phyloP scores from a whole-genome alignment of 2,888 invertebrate species.

The Aproaerema taeniolella region DNA sequence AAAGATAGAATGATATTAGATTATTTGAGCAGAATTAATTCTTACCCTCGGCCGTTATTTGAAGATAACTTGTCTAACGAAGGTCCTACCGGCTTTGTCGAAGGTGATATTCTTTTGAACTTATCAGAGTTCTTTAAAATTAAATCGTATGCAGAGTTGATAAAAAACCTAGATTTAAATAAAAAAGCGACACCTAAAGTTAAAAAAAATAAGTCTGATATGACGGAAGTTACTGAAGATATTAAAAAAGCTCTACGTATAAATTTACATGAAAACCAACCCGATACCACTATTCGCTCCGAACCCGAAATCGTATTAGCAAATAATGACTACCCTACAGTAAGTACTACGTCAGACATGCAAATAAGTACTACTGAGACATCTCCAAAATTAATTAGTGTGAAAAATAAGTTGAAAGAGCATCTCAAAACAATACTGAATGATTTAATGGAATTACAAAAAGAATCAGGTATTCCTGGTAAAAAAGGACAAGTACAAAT shows the following conservation, averaged over 20 bases:
- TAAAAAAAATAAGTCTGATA: too few species aligned
- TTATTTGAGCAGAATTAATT: constrained; percentile 49
- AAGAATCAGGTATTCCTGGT: constrained; percentile 31
- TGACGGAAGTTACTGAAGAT: constrained; percentile 1
- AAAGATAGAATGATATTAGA: constrained; percentile 60
- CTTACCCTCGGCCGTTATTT: constrained; percentile 43
- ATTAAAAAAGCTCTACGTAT: too few species aligned
- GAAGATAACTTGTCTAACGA: constrained; percentile 25
- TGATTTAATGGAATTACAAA: constrained; percentile 53
- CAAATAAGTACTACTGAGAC: constrained; percentile 5
- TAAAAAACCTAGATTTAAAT: constrained; percentile 36
- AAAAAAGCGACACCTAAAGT: too few species aligned
- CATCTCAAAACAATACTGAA: constrained; percentile 57
- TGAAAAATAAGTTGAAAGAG: constrained; percentile 50
- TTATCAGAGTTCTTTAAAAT: constrained; percentile 60
- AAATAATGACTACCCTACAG: too few species aligned
- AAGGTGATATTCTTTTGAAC: constrained; percentile 53
- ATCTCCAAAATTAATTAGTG: constrained; percentile 24
- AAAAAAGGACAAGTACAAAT: constrained; percentile 36
- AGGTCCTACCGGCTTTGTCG: constrained; percentile 26
- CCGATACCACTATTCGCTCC: neutral
- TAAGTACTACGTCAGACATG: neutral
- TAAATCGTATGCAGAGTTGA: constrained; percentile 52
- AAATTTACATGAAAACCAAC: neutral
- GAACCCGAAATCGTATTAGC: too few species aligned